phyloP scores from a whole-genome alignment of 2,888 invertebrate species.

The Hypsopygia costalis region DNA sequence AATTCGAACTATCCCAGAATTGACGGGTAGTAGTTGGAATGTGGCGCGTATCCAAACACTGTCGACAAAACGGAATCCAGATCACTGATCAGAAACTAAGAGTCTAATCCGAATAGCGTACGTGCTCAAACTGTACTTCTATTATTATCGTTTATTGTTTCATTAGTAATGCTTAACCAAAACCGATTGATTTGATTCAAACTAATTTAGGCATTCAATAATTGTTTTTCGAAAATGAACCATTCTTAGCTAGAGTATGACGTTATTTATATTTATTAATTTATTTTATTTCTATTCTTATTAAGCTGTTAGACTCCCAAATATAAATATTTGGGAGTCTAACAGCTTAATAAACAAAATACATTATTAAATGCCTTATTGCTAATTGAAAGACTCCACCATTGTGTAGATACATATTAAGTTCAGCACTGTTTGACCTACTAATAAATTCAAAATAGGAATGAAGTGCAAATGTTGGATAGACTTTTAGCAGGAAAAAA shows the following conservation, averaged over 20 bases:
- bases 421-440: too few relatives aligned
- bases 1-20: conserved; percentile 53
- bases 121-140: background rate
- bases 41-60: conserved; percentile 37
- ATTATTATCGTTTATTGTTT: conserved; percentile 1
- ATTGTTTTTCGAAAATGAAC: background rate
- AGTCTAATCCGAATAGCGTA: conserved; percentile 17
- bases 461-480: too few relatives aligned
- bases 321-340: too few relatives aligned
- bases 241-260: background rate
- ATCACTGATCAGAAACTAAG: conserved; percentile 25
- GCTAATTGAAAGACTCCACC: too few relatives aligned
- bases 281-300: too few relatives aligned
- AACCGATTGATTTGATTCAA: background rate
- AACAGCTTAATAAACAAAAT: too few relatives aligned
- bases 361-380: too few relatives aligned
- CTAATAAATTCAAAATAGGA: too few relatives aligned
- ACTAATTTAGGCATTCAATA: background rate
- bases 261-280: conserved; percentile 1
- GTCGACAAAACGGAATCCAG: conserved; percentile 33
- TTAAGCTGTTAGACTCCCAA: too few relatives aligned
- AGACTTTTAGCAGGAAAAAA: too few relatives aligned
- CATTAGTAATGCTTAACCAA: background rate
- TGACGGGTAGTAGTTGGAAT: conserved; percentile 39
- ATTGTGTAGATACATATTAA: too few relatives aligned